Conservation (phyloP, 1,140 invertebrate genomes). For the Drosophila takahashii region DNA sequence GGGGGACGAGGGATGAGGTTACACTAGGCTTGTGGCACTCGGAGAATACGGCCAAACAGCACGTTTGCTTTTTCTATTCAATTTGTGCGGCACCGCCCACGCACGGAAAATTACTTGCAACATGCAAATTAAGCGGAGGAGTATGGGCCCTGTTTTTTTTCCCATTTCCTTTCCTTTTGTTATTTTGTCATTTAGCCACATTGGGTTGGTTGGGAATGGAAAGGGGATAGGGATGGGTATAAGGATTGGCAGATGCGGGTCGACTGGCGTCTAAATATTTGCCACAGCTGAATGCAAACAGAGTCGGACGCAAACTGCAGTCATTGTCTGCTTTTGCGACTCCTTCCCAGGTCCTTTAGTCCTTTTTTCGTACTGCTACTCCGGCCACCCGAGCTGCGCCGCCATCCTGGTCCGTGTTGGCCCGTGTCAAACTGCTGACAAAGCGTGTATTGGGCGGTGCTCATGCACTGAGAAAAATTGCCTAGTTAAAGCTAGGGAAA, state of each 20-base stretch:
- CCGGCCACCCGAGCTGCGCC: background rate
- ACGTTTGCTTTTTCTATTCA: constrained; percentile 13
- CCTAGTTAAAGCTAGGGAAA: too few species aligned
- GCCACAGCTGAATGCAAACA: constrained; percentile 42
- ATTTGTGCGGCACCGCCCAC: constrained; percentile 18
- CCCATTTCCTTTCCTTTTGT: background rate
- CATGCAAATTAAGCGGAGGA: constrained; percentile 24
- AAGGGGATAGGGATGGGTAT: background rate
- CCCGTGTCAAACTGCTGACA: constrained; percentile 20
- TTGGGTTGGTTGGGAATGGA: background rate
- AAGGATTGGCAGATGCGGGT: background rate
- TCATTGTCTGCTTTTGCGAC: constrained; percentile 1
- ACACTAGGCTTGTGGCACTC: background rate
- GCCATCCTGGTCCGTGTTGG: background rate
- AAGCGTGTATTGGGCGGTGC: background rate
- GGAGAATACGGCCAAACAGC: background rate
- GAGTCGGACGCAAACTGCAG: constrained; percentile 31
- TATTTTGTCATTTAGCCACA: background rate
- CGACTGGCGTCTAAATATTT: constrained; percentile 45
- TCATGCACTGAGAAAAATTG: background rate
- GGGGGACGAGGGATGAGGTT: background rate
- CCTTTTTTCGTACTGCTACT: background rate
- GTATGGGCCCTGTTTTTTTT: background rate
- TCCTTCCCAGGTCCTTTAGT: background rate
- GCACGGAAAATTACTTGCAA: constrained; percentile 23